Evolutionary conservation across 2,797 vertebrate species (phyloP), one percentile per base, ranked within the genome.

Genomic region (Naso thynnoides): DNA sequence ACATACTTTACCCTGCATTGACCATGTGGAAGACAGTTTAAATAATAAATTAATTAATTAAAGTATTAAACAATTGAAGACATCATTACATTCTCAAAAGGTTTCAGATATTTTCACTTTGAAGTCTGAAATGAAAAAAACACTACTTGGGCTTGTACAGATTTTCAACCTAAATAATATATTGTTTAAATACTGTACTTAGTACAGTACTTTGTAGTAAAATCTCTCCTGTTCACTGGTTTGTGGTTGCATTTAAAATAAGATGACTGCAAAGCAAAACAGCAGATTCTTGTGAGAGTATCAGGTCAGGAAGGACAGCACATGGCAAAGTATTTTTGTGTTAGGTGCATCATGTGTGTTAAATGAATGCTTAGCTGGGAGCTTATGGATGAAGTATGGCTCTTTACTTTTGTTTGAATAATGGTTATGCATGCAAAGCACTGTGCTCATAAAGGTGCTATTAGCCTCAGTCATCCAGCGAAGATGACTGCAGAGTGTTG

Each of bases 1-100:
- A 95, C 94, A 91, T 95, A 95, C 94, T 95, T 94, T 93, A 92
- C 92, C 94, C 94, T 94, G 92, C 82, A 94, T 87, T 93, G 89
- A 89, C 82, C 90, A 90, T 93, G 89, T 94, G 88, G 93, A 93
- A 94, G 87, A 95, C 91, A 94, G 88, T 92, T 94, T 88, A 80
- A 89, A 93, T 89, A 75, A 89, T 92, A 80, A 89, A 91, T 87
- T 71, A 90, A 89, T 90, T 76, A 86, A 73, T 79, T 65, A n/a
- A n/a, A n/a, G n/a, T n/a, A 76, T 84, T 76, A 75, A 85, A 87
- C 84, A 88, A 64, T 73, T 83, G 64, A 81, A 81, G 79, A 85
- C 81, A 90, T 63, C 54, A 54, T 78, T 68, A 85, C 84, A 92
- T 82, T 87, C 81, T n/a, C n/a, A n/a, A n/a, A n/a, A n/a, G n/a